Evolutionary conservation across 2,113 vertebrate species (phyloP).

Genomic region (Aramus guarauna): DNA sequence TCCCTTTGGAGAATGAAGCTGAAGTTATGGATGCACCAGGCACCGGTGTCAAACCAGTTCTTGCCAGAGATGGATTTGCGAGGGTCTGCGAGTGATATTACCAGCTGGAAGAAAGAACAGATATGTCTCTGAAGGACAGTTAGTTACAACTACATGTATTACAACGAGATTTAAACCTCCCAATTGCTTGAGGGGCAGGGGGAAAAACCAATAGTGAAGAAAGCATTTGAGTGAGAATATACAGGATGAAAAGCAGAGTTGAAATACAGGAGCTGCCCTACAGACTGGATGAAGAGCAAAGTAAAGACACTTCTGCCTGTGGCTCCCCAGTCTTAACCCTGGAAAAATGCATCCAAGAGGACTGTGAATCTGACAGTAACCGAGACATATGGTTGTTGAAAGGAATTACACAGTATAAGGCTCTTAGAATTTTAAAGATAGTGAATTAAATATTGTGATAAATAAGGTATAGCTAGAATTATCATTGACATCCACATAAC

Average conservation of each 20-base stretch:
- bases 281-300: neutral
- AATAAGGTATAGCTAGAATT: neutral
- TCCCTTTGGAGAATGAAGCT: neutral
- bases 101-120: constrained; percentile 1
- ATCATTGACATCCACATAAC: neutral
- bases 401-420: neutral
- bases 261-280: neutral
- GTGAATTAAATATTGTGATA: neutral
- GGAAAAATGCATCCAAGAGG: neutral
- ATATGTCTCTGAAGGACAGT: neutral
- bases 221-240: neutral
- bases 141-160: constrained; percentile 11
- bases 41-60: constrained; percentile 17
- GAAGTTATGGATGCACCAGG: neutral
- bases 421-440: neutral
- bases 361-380: neutral
- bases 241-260: neutral
- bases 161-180: constrained; percentile 19
- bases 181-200: neutral
- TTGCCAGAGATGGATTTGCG: constrained; percentile 17
- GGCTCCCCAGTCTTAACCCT: neutral
- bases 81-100: constrained; percentile 1
- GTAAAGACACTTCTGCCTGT: neutral
- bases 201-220: rapidly evolving
- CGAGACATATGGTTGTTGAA: rapidly evolving